Evolutionary conservation across 2,888 invertebrate species (phyloP).

Genomic region (Branchellion lobata): DNA sequence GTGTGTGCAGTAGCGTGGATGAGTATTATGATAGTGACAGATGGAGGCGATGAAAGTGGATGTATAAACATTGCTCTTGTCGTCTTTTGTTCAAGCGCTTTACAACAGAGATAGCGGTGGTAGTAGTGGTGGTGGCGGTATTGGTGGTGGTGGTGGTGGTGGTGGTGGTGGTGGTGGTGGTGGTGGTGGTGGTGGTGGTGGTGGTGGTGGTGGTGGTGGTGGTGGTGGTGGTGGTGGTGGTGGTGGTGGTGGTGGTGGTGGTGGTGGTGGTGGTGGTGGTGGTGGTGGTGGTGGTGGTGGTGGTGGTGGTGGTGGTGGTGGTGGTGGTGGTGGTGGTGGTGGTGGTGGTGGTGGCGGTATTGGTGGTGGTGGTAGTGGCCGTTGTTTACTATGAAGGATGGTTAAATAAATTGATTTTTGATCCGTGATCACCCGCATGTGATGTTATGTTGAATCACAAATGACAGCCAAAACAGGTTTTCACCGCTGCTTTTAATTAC

Average conservation of each 20-base stretch:
- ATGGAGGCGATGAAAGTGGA: too few species aligned
- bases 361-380: background rate
- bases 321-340: background rate
- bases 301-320: background rate
- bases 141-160: background rate
- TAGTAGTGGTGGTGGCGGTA: background rate
- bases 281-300: background rate
- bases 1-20: too few species aligned
- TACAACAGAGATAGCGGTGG: background rate
- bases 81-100: background rate
- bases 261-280: background rate
- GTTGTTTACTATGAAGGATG: background rate
- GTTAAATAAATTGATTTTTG: background rate
- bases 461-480: too few species aligned
- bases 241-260: background rate
- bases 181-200: background rate
- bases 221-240: background rate
- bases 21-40: background rate
- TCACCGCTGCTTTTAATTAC: too few species aligned
- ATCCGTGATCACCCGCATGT: background rate
- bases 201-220: background rate
- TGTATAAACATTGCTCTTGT: too few species aligned
- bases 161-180: constrained; percentile 24
- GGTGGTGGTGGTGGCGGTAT: background rate
- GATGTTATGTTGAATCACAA: too few species aligned